Base-by-base conservation (phyloP, 1,140 invertebrate species). In the Pseudoatta argentina region DNA sequence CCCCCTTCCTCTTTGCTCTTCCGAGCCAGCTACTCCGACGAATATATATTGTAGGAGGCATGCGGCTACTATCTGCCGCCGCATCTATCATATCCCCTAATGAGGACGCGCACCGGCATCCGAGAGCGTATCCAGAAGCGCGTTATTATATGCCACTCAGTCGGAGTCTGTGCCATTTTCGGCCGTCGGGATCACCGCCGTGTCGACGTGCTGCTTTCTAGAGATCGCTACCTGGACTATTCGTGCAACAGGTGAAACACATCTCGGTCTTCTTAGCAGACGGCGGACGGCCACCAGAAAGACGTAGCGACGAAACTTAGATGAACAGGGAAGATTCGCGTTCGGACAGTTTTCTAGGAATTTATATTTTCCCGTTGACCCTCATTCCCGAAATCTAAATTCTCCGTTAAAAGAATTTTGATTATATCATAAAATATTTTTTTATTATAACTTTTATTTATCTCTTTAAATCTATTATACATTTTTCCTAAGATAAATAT, bases 71-170 rank as follows among this genome's bases (percentile, higher is more conserved):
- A 91, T 91, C 88, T 81, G 24, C 66, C 89, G 78, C 48, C 61
- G 86, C 89, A 92, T 93, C 91, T 91, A 91, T 93, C 92, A 93
- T 93, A 93, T 92, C 88, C 85, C 88, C 91, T 93, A 93, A 93
- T 93, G 91, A 93, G 92, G 86, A 92, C 71, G 75, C 87, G 66
- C 85, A 30, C 66, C 57, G 75, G 87, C 63, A 44, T 73, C 48
- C 51, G 48, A 69, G 24, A 59, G 79, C 59, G 79, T 69, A 86
- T 86, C 79, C 86, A 85, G 79, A 87, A 85, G 64, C 81, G 86
- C 66, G 88, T 91, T 91, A 91, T 91, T 91, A 89, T 91, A 79
- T 83, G 75, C 81, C 71, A 77, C 76, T 87, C 86, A 85, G 69
- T 75, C 55, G 79, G 51, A 71, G 63, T 27, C 85, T 53, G 85